phyloP scores from a whole-genome alignment of 2,797 vertebrate species.

The Propithecus deckenii region DNA sequence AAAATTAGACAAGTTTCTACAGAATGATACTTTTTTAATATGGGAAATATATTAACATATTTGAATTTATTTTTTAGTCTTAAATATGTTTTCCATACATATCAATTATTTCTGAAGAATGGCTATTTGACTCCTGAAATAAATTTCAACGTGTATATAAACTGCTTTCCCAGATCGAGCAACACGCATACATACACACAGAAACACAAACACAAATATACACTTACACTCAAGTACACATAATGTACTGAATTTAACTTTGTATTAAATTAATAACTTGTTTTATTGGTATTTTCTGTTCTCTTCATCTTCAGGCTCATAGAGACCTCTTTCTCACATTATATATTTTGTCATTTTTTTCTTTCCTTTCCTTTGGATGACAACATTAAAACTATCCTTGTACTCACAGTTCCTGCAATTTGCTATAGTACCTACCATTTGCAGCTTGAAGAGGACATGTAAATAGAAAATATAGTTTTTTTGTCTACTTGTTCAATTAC shows the following conservation, averaged over 20 bases:
- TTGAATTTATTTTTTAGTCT: background rate
- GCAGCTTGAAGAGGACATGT: background rate
- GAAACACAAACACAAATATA: background rate
- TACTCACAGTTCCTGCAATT: background rate
- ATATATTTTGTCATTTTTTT: background rate
- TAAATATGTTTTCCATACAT: background rate
- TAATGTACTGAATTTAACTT: background rate
- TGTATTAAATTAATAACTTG: background rate
- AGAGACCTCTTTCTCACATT: background rate
- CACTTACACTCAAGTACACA: background rate
- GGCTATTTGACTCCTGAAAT: background rate
- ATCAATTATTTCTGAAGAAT: slow-evolving; percentile 4
- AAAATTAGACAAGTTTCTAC: background rate
- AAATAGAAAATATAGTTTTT: background rate
- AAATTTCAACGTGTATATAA: background rate
- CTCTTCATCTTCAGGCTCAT: background rate
- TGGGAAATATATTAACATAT: background rate
- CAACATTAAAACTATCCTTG: background rate
- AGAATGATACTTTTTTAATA: background rate
- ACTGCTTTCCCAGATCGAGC: background rate
- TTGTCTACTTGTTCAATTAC: background rate
- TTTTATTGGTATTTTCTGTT: background rate
- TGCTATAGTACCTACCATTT: background rate
- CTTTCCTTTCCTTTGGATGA: background rate
- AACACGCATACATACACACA: background rate